phyloP scores from a whole-genome alignment of 37 sponge, comb jelly and placozoan species.

The Cliona cf. orientalis region DNA sequence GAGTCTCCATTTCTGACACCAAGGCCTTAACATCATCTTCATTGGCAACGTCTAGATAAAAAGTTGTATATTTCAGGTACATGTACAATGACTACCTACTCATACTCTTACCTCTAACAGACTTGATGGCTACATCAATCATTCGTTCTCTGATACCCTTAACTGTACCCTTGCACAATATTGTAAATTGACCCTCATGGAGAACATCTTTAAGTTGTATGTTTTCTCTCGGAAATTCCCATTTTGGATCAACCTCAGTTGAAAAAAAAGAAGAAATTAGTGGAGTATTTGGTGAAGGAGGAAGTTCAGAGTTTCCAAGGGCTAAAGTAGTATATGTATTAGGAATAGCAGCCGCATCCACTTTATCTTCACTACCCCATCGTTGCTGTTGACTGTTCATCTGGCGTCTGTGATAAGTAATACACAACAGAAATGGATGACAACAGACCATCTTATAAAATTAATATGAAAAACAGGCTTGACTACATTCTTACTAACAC shows the following conservation, averaged over 20 bases:
- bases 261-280: background rate
- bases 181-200: slow-evolving; percentile 45
- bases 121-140: slow-evolving; percentile 60
- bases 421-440: background rate
- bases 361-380: slow-evolving; percentile 28
- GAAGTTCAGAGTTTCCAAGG: slow-evolving; percentile 5
- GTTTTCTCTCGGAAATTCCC: slow-evolving; percentile 52
- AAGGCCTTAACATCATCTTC: slow-evolving; percentile 63
- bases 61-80: background rate
- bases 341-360: background rate
- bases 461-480: too few species aligned
- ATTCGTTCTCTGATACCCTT: slow-evolving; percentile 40
- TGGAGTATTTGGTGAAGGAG: slow-evolving; percentile 18
- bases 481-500: too few species aligned
- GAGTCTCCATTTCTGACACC: slow-evolving; percentile 58
- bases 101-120: slow-evolving; percentile 39
- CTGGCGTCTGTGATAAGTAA: slow-evolving; percentile 11
- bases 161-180: slow-evolving; percentile 57
- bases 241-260: slow-evolving; percentile 57
- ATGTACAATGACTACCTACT: background rate
- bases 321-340: slow-evolving; percentile 19
- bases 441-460: too few species aligned
- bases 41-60: slow-evolving; percentile 36
- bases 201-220: slow-evolving; percentile 52
- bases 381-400: background rate